Evolutionary conservation across 1,140 invertebrate genomes (phyloP).

Genomic region (Whitmania pigra): DNA sequence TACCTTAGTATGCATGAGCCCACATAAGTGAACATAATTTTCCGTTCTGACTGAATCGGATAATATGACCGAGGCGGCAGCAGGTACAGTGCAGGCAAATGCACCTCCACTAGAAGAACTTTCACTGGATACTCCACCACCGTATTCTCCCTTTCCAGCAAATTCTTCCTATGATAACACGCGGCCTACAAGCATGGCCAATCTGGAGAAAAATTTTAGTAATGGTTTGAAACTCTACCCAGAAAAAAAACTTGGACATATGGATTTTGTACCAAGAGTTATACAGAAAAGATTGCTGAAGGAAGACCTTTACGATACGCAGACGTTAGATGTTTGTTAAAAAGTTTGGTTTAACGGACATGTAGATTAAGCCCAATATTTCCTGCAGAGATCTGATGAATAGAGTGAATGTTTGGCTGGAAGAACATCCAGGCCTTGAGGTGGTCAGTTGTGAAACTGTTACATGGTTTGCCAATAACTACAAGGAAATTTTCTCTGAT

Average conservation of each 20-base stretch:
- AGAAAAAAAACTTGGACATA: constrained; percentile 18
- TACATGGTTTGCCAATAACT: constrained; percentile 16
- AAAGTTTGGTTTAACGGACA: neutral
- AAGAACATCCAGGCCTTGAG: constrained; percentile 17
- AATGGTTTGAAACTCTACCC: neutral
- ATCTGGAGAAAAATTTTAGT: neutral
- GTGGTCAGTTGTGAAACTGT: constrained; percentile 20
- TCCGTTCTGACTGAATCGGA: too few relatives aligned
- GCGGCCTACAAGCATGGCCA: neutral
- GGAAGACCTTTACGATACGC: constrained; percentile 18
- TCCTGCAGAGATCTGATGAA: constrained; percentile 14
- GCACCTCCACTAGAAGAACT: constrained; percentile 2
- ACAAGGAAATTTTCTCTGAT: constrained; percentile 20
- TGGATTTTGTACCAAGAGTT: constrained; percentile 24
- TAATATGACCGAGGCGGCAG: too few relatives aligned
- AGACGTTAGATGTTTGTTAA: constrained; percentile 12
- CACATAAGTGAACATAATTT: too few relatives aligned
- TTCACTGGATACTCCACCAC: constrained; percentile 2
- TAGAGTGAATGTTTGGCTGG: constrained; percentile 20
- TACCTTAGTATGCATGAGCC: too few relatives aligned
- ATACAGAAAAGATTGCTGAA: constrained; percentile 18
- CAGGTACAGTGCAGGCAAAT: neutral
- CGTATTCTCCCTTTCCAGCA: neutral
- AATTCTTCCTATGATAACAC: neutral
- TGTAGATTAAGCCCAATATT: neutral